Evolutionary conservation across 2,113 vertebrate genomes (phyloP).

Genomic region (Strigops habroptila): DNA sequence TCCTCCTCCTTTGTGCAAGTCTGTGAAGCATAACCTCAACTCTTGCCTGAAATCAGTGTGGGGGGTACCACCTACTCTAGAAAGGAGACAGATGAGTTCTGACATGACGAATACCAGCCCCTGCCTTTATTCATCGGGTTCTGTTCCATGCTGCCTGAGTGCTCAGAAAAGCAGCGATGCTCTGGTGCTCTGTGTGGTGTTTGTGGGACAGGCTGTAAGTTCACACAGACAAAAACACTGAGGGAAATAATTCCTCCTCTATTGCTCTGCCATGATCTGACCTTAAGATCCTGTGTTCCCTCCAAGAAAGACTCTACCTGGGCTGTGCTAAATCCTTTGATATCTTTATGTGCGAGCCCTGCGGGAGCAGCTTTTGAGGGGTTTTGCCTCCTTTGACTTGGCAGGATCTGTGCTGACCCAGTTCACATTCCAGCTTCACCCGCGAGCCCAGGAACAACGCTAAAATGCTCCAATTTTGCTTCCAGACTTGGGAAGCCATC

Average conservation of each 20-base stretch:
- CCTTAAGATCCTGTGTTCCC: background rate
- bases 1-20: background rate
- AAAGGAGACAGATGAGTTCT: background rate
- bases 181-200: background rate
- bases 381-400: background rate
- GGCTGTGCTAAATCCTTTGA: background rate
- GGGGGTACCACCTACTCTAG: background rate
- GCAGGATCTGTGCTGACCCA: background rate
- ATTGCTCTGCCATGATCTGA: background rate
- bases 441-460: background rate
- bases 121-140: background rate
- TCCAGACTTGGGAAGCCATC: background rate
- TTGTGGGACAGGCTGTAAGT: background rate
- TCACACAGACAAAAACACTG: background rate
- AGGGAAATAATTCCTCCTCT: background rate
- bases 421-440: background rate
- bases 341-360: background rate
- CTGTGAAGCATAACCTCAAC: background rate
- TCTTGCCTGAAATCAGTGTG: background rate
- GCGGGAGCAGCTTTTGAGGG: background rate
- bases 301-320: background rate
- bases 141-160: background rate
- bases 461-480: background rate
- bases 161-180: background rate
- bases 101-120: background rate